Percentiles rank a stretch among this genome's conserved stretches.
These are phyloP conservation scores for Alectoris magna DNA, from an alignment of 2,797 vertebrate genomes.

Conservation along the genomic window DNA sequence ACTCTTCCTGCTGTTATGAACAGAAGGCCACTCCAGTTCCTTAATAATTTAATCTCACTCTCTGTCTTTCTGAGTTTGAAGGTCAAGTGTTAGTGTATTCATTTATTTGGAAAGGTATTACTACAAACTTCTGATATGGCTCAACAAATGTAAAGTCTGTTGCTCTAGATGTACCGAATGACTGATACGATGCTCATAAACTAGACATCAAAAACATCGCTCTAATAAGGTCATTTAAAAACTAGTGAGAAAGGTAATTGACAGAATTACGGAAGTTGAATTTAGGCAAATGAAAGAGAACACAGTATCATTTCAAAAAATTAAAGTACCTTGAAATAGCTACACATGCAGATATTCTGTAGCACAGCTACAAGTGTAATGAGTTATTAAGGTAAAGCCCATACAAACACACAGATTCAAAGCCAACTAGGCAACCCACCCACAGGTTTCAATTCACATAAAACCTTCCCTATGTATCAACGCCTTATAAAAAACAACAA, in stretches of 20 bases:
- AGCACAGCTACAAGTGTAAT: not conserved
- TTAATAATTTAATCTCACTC: constrained; percentile 58
- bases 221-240: not conserved
- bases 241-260: not conserved
- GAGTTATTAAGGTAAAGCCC: not conserved
- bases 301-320: not conserved
- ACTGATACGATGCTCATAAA: not conserved
- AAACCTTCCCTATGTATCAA: not conserved
- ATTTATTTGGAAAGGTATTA: constrained; percentile 23
- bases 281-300: not conserved
- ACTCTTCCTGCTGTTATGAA: constrained; percentile 56
- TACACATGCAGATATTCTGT: not conserved
- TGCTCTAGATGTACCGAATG: not conserved
- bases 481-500: not conserved
- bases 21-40: constrained; percentile 54
- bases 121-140: not conserved
- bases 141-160: not conserved
- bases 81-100: constrained; percentile 35
- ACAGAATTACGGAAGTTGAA: not conserved
- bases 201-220: not conserved
- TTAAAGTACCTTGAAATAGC: not conserved
- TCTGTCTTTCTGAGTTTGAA: constrained; percentile 33
- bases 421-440: not conserved
- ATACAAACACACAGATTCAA: fast-evolving
- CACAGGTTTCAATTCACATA: not conserved